Base-by-base conservation (phyloP, 2,113 vertebrate species). In the Perca schrenkii region DNA sequence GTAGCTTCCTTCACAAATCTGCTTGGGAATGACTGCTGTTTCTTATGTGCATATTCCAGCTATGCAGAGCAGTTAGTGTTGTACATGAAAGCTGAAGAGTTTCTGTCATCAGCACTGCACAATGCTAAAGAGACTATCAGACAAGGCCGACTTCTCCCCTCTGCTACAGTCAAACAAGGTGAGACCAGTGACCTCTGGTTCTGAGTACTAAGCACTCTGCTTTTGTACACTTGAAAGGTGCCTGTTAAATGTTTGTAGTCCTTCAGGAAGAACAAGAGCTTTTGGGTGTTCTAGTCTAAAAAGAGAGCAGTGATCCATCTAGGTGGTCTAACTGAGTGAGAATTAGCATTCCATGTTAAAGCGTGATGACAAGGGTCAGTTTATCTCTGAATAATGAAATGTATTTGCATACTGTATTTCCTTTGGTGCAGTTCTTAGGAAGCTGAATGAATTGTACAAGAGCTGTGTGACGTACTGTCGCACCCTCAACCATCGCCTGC, bases 61-160 rank as follows among this genome's bases (percentile, higher is more conserved):
- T 97, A 96, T 0, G 97, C 98, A 0, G 97, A 99, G 86, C 98
- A 99, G 93, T 94, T 99, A 34, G 96, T 99, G 79, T 91, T 99
- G 52, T 98, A 98, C 89, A 96, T 99, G 94, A 99, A 98, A 80
- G 96, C 96, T n/a, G 97, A 97, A 0, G 98, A 99, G 93, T 95
- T 98, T 25, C 92, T 99, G 62, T 97, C 97, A 12, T 94, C 96
- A 0, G 96, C 97, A 10, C 92, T 99, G 66, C 97, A 96, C 87
- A 94, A 95, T 0, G 97, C 97, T 61, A 98, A 97, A 72, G 96
- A 96, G 67, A 96, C 96, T 82, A 96, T 99, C 85, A 96, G 96
- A 73, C 93, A 96, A 1, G 96, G 96, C 79, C 95, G 93, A 77
- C 96, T 99, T 61, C 96, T 96, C 88, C 96, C 98, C 67, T 98